Evolutionary conservation across 2,888 invertebrate genomes (phyloP).

Genomic region (Oxyteleia sp.): DNA sequence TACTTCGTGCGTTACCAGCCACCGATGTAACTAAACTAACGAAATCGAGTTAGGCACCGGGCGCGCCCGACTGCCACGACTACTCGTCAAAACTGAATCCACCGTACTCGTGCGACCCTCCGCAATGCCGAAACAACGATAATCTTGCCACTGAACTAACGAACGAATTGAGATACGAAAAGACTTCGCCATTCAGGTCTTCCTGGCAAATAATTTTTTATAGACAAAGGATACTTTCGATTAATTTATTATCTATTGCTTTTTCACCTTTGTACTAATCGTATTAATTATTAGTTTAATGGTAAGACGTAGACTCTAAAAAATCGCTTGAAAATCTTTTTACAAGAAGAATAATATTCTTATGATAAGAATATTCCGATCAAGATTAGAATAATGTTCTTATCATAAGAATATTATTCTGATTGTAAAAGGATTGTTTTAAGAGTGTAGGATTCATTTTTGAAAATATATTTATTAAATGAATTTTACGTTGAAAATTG

Average conservation of each 20-base stretch:
- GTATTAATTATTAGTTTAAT: background rate
- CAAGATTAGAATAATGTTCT: no score
- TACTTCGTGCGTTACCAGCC: no score
- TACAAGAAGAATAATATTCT: no score
- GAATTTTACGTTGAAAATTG: no score
- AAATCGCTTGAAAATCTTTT: no score
- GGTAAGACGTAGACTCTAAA: no score
- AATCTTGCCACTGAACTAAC: constrained; percentile 57
- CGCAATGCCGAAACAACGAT: constrained; percentile 60
- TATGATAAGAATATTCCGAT: no score
- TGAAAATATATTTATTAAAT: no score
- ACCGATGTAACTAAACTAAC: no score
- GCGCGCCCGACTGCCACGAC: constrained; percentile 78
- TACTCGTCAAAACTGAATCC: constrained; percentile 85
- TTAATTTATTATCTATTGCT: background rate
- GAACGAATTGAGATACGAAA: constrained; percentile 55
- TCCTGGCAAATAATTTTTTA: constrained; percentile 15
- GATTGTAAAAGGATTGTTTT: no score
- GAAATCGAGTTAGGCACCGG: constrained; percentile 85
- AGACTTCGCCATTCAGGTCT: constrained; percentile 1
- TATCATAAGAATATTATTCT: no score
- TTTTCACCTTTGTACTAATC: constrained; percentile 7
- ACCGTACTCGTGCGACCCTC: constrained; percentile 77
- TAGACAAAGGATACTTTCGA: constrained; percentile 4
- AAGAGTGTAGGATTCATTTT: no score